phyloP scores from a whole-genome alignment of 2,888 invertebrate genomes.

The Tipula helvola region DNA sequence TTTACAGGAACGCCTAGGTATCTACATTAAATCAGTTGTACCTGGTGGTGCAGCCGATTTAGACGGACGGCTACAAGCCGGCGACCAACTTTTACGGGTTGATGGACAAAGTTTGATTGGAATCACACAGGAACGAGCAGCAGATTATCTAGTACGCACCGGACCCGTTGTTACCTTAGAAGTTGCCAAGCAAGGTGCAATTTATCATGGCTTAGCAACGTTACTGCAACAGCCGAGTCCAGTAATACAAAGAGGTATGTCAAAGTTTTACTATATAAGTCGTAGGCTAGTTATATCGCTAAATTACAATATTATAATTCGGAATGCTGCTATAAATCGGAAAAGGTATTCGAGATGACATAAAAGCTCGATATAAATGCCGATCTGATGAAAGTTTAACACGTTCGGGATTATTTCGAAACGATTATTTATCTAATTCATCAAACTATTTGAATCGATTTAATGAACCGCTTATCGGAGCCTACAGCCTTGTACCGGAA shows the following conservation, averaged over 20 bases:
- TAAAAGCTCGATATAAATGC: not conserved
- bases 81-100: conserved; percentile 92
- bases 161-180: conserved; percentile 88
- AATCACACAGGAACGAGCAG: conserved; percentile 79
- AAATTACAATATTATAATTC: not conserved
- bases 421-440: not conserved
- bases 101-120: conserved; percentile 92
- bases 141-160: conserved; percentile 88
- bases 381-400: conserved; percentile 34
- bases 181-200: conserved; percentile 96
- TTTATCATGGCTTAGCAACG: conserved; percentile 90
- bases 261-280: conserved; percentile 13
- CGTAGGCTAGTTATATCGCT: conserved; percentile 7
- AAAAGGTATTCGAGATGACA: conserved; percentile 15
- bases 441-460: conserved; percentile 1
- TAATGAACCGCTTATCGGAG: conserved; percentile 6
- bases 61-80: conserved; percentile 89
- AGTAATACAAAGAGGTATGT: conserved; percentile 58
- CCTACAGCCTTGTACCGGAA: conserved; percentile 5
- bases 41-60: conserved; percentile 84
- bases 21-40: conserved; percentile 98
- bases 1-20: conserved; percentile 61
- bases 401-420: not conserved
- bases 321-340: conserved; percentile 13
- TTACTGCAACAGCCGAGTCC: conserved; percentile 85